Base-by-base conservation (phyloP, 2,888 invertebrate species). In the Melitaea athalia region DNA sequence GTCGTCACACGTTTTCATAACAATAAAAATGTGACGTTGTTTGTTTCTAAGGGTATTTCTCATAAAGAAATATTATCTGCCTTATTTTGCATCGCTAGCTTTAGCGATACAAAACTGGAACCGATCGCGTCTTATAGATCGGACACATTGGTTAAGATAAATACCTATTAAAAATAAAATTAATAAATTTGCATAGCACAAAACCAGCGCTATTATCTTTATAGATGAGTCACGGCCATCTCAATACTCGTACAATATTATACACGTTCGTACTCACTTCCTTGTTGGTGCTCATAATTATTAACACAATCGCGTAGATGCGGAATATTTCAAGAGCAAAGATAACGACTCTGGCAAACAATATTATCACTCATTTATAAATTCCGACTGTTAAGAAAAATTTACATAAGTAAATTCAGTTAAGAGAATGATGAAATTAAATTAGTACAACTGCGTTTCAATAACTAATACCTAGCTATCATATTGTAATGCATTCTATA, bases 291-390 rank as follows among this genome's bases (percentile, higher is more conserved):
- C 80, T 82, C 82, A 82, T 79, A n/a, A n/a, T n/a, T n/a, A 85
- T 85, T 83, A 87, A 83, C 80, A 83, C 81, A 82, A 85, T 85
- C 79, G 80, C 12, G 81, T 82, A 81, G 79, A 79, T 79, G 81
- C 81, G 81, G 78, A 82, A 81, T 79, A 78, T 85, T 87, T 88
- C 88, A 89, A 89, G 89, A 87, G 87, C 86, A 87, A 78, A 84
- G 86, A 87, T 87, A 86, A 88, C 83, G 81, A 78, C 79, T 78
- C 79, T 79, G 75, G 79, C 79, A 85, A 83, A 85, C 80, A 82
- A 79, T 82, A 82, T 67, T 67, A 67, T 67, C 63, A 63, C 52
- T 63, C 45, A 45, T 57, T 63, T 59, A 42, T 31, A 31, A 59
- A 47, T 31, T 33, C 31, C n/a, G 5, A 55, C 5, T 55, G 7